Evolutionary conservation across 2,113 vertebrate species (phyloP).

Genomic region (Elanus axillaris): DNA sequence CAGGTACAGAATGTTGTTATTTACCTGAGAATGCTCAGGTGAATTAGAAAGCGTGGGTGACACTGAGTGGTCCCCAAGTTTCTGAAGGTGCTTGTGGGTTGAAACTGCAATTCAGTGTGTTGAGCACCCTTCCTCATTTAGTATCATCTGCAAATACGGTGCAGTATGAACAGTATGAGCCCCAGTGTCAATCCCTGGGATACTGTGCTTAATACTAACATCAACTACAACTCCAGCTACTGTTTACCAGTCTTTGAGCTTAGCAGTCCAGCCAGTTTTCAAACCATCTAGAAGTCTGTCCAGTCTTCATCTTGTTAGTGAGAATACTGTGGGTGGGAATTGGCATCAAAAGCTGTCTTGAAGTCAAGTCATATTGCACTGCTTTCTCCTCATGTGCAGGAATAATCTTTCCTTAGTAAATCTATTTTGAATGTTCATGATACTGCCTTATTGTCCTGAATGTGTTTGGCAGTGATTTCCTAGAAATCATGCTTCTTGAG

Average conservation of each 20-base stretch:
- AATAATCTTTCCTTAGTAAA: neutral
- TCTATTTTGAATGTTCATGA: neutral
- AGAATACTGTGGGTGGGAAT: neutral
- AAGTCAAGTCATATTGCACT: neutral
- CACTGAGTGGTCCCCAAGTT: neutral
- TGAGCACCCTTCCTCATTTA: neutral
- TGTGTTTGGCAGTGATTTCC: neutral
- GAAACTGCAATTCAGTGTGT: neutral
- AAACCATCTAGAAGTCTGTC: neutral
- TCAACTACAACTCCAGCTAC: neutral
- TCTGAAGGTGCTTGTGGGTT: neutral
- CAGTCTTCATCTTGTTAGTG: neutral
- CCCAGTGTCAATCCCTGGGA: neutral
- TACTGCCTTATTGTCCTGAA: neutral
- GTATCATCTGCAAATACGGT: neutral
- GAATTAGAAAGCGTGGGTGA: neutral
- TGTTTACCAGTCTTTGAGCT: neutral
- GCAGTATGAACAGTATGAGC: neutral
- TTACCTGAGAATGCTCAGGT: neutral
- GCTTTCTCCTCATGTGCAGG: neutral
- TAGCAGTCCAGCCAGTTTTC: neutral
- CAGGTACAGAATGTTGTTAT: neutral
- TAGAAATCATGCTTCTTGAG: neutral
- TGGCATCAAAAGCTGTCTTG: neutral
- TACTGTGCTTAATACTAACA: neutral